Evolutionary conservation across 2,113 vertebrate genomes (phyloP).

Genomic region (Hemichromis elongatus): DNA sequence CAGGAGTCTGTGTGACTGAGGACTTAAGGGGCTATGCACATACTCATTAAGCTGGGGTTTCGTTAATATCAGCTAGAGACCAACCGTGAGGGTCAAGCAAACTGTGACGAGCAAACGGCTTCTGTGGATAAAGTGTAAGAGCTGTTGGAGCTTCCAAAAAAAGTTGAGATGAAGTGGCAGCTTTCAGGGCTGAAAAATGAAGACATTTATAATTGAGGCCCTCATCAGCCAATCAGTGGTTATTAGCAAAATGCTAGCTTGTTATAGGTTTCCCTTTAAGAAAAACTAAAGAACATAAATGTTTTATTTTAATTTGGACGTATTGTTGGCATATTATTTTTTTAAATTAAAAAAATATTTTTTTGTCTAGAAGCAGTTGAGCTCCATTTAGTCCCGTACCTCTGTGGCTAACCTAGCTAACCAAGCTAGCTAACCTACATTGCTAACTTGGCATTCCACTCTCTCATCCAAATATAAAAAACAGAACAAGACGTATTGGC

Average conservation of each 20-base stretch:
- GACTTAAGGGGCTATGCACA: too few species aligned
- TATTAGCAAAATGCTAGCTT: background rate
- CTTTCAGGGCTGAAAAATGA: rapidly evolving
- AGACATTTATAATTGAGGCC: background rate
- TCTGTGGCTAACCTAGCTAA: background rate
- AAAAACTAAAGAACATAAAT: background rate
- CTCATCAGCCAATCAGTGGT: too few species aligned
- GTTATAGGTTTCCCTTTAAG: background rate
- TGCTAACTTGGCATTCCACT: background rate
- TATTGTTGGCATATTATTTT: background rate
- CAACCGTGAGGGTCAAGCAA: background rate
- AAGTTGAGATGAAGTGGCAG: background rate
- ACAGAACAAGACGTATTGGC: background rate
- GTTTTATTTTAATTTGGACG: background rate
- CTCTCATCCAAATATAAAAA: background rate
- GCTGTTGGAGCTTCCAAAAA: rapidly evolving
- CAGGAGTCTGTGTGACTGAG: too few species aligned
- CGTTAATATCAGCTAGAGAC: too few species aligned
- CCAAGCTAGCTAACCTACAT: background rate
- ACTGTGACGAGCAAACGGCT: rapidly evolving
- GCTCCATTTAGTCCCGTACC: background rate
- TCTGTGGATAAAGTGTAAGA: background rate
- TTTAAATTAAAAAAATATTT: rapidly evolving
- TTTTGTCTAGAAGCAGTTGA: background rate
- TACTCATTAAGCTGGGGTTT: too few species aligned